A percentile compares a stretch with the other conserved stretches of the same genome.
Evolutionary conservation across 2,888 invertebrate species (phyloP).

Genomic region (Cryptosula pallasiana): DNA sequence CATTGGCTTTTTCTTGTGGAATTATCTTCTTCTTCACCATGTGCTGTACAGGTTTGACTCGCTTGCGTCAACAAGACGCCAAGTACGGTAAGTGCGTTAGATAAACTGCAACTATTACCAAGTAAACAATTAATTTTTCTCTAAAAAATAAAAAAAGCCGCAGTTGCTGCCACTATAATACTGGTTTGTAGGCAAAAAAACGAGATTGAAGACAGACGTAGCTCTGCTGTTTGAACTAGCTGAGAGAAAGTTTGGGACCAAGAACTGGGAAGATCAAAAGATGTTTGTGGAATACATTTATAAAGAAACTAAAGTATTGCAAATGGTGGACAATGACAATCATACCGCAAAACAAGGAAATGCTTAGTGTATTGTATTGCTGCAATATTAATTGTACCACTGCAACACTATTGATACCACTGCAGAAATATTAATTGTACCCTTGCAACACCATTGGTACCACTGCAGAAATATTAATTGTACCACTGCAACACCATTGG

Average conservation of each 20-base stretch:
- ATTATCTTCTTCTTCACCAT: slow-evolving; percentile 8
- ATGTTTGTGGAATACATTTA: slow-evolving; percentile 9
- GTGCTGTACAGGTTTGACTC: neutral
- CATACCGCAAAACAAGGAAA: neutral
- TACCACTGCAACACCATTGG: too few species aligned
- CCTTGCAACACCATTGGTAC: too few species aligned
- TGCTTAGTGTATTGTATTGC: too few species aligned
- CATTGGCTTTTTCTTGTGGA: neutral
- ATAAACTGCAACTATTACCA: too few species aligned
- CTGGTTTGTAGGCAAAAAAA: neutral
- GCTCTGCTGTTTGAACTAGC: slow-evolving; percentile 14
- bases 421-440: too few species aligned
- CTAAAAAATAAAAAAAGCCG: too few species aligned
- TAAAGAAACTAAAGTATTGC: neutral
- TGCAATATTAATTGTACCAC: too few species aligned
- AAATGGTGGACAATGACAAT: neutral
- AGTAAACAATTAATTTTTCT: too few species aligned
- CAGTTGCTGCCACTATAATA: too few species aligned
- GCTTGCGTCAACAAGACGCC: neutral
- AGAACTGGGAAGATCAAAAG: neutral
- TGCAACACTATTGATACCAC: too few species aligned
- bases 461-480: too few species aligned
- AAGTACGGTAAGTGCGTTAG: neutral
- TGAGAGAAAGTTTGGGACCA: neutral
- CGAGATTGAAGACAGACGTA: neutral